These are phyloP conservation scores for Dryadula phaetusa DNA, from an alignment of 2,888 invertebrate species.

Conservation along the genomic window DNA sequence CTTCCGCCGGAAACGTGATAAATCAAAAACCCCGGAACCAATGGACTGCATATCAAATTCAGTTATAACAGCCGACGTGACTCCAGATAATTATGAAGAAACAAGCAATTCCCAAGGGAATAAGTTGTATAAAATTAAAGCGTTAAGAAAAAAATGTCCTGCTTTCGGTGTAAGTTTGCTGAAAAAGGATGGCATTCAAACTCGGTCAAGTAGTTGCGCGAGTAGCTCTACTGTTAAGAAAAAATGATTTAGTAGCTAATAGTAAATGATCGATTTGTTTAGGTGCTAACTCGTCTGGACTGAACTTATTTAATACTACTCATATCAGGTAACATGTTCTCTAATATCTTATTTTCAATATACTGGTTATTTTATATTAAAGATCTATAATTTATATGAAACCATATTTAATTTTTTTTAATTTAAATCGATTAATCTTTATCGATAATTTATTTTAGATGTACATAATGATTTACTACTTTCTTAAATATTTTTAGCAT, in stretches of 20 bases:
- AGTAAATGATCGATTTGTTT: slow-evolving; percentile 59
- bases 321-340: slow-evolving; percentile 59
- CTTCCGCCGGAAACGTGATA: slow-evolving; percentile 76
- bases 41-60: slow-evolving; percentile 77
- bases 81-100: slow-evolving; percentile 76
- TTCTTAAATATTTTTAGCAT: not conserved
- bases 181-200: slow-evolving; percentile 78
- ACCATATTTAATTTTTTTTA: not conserved
- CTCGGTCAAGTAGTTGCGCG: slow-evolving; percentile 76
- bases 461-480: no score
- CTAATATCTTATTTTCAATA: slow-evolving; percentile 8
- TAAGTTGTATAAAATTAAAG: slow-evolving; percentile 79
- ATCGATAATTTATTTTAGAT: no score
- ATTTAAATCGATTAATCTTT: not conserved
- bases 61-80: slow-evolving; percentile 73
- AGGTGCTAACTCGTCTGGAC: slow-evolving; percentile 53
- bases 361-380: not conserved
- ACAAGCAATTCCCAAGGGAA: slow-evolving; percentile 79
- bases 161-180: slow-evolving; percentile 70
- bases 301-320: slow-evolving; percentile 61
- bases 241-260: slow-evolving; percentile 74
- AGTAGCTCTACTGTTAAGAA: slow-evolving; percentile 75
- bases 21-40: slow-evolving; percentile 76
- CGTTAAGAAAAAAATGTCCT: slow-evolving; percentile 76
- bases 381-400: not conserved